phyloP scores from a whole-genome alignment of 1,140 invertebrate genomes.

The Oryctes rhinoceros region DNA sequence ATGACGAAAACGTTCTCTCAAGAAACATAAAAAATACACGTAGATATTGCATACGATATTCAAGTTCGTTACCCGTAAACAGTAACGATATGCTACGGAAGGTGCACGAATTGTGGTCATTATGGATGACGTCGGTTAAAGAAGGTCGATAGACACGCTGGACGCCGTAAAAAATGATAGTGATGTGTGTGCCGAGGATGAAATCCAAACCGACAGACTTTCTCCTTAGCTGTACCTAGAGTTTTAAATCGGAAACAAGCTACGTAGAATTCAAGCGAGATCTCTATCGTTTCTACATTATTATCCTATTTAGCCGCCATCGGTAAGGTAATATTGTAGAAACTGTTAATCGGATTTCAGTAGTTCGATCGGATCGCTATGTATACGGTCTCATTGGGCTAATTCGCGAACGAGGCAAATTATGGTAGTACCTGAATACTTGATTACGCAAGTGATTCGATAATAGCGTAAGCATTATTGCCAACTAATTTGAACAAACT shows the following conservation, averaged over 20 bases:
- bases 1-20: too few species aligned
- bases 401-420: too few species aligned
- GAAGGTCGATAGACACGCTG: background rate
- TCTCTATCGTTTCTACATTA: conserved; percentile 13
- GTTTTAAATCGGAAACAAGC: background rate
- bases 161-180: background rate
- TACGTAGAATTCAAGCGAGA: background rate
- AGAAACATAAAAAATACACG: background rate
- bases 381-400: too few species aligned
- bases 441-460: too few species aligned
- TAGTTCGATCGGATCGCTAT: too few species aligned
- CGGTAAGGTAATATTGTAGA: too few species aligned
- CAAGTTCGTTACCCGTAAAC: too few species aligned
- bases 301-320: background rate
- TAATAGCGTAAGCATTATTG: too few species aligned
- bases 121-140: background rate
- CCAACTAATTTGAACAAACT: too few species aligned
- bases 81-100: background rate
- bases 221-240: conserved; percentile 2
- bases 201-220: conserved; percentile 13
- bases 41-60: background rate
- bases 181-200: conserved; percentile 23
- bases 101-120: background rate
- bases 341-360: too few species aligned
- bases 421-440: too few species aligned